These are phyloP conservation scores for Tenualosa thibaudeaui DNA, from an alignment of 2,797 vertebrate genomes.

Conservation along the genomic window DNA sequence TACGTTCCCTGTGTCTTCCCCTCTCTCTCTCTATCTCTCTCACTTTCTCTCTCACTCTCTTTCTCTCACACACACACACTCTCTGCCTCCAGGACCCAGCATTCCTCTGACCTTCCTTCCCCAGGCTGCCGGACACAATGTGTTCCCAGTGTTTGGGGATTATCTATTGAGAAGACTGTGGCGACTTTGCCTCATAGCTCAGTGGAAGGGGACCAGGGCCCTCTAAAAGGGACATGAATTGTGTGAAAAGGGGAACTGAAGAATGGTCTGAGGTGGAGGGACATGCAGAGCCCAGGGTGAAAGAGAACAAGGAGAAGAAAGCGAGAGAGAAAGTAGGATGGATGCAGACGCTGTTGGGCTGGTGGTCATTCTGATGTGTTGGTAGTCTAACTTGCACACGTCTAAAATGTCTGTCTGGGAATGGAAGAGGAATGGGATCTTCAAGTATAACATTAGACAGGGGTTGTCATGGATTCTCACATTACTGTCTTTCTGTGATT, in stretches of 20 bases:
- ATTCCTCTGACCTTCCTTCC: slow-evolving; percentile 73
- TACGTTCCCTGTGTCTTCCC: slow-evolving; percentile 51
- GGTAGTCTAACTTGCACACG: slow-evolving; percentile 13
- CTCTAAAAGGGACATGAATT: slow-evolving; percentile 36
- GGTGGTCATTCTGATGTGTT: slow-evolving; percentile 36
- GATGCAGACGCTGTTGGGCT: slow-evolving; percentile 8
- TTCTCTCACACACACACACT: neutral
- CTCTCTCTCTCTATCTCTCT: slow-evolving; percentile 68
- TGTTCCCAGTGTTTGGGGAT: slow-evolving; percentile 77
- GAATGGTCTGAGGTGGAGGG: slow-evolving; percentile 54
- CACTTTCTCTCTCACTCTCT: slow-evolving; percentile 59
- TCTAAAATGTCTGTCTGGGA: slow-evolving; percentile 25
- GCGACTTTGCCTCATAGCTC: slow-evolving; percentile 63
- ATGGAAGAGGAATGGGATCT: neutral
- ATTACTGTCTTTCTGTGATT: neutral
- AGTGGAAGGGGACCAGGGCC: slow-evolving; percentile 42
- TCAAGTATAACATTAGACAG: slow-evolving; percentile 42
- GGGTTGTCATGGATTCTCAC: slow-evolving; percentile 11
- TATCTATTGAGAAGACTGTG: slow-evolving; percentile 77
- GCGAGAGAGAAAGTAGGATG: neutral
- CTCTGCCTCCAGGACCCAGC: slow-evolving; percentile 54
- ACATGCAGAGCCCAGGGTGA: slow-evolving; percentile 49
- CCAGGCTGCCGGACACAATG: slow-evolving; percentile 61
- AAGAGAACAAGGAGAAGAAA: slow-evolving; percentile 35
- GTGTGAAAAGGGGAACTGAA: slow-evolving; percentile 50